phyloP scores from a whole-genome alignment of 2,113 vertebrate genomes.

The Ovis aries region ARS-UI_Ramb_v3.0 NC_056068.1:74030501-74031000 shows the following conservation, averaged over 20 bases:
- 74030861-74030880: neutral
- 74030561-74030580: neutral
- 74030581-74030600: neutral
- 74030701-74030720: neutral
- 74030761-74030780: fast-evolving
- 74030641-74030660: neutral
- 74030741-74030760: neutral
- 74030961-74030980: neutral
- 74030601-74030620: neutral
- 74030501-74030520: neutral
- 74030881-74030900: fast-evolving
- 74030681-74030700: neutral
- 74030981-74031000: neutral
- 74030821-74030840: neutral
- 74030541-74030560: neutral
- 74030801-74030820: fast-evolving
- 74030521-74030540: neutral
- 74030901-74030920: fast-evolving
- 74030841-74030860: fast-evolving
- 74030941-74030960: neutral
- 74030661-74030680: neutral
- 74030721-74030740: neutral
- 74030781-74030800: neutral
- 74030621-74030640: neutral
- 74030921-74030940: too few species aligned